phyloP scores from a whole-genome alignment of 2,888 invertebrate species.

The Ectropis crepuscularia region DNA sequence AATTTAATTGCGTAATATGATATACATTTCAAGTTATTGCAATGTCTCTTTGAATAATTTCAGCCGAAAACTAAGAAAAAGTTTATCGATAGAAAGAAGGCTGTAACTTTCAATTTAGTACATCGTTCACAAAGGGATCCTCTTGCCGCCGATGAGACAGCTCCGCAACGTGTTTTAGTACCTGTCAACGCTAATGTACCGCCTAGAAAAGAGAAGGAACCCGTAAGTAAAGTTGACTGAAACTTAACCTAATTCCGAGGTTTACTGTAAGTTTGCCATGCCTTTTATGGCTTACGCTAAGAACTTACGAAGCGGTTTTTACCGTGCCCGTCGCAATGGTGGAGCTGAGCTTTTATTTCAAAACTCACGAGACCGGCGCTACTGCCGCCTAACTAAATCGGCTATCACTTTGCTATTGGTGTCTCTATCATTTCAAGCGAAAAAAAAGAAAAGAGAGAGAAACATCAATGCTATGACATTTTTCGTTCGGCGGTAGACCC shows the following conservation, averaged over 20 bases:
- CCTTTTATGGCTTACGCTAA: too few relatives aligned
- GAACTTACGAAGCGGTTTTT: too few relatives aligned
- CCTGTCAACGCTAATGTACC: constrained; percentile 83
- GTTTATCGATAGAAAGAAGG: constrained; percentile 96
- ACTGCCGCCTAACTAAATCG: too few relatives aligned
- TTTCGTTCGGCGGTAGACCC: too few relatives aligned
- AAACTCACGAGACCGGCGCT: too few relatives aligned
- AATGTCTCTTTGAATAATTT: constrained; percentile 50
- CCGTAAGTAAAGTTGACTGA: constrained; percentile 59
- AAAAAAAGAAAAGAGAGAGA: too few relatives aligned
- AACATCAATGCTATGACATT: too few relatives aligned
- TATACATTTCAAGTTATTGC: constrained; percentile 6
- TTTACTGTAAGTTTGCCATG: too few relatives aligned
- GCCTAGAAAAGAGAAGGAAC: constrained; percentile 66
- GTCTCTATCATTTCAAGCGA: too few relatives aligned
- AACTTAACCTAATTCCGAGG: constrained; percentile 20
- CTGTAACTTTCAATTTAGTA: constrained; percentile 96
- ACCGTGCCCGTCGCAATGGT: too few relatives aligned
- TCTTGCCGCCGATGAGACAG: constrained; percentile 93
- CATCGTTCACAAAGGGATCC: constrained; percentile 98
- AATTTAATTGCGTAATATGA: background rate
- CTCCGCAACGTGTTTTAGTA: constrained; percentile 94
- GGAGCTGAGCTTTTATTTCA: too few relatives aligned
- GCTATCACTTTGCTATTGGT: too few relatives aligned
- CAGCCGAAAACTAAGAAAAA: constrained; percentile 90